A percentile compares a stretch with the other conserved stretches of the same genome.
Evolutionary conservation across 1,140 invertebrate species (phyloP).

Genomic region (Drosophila mojavensis): DNA sequence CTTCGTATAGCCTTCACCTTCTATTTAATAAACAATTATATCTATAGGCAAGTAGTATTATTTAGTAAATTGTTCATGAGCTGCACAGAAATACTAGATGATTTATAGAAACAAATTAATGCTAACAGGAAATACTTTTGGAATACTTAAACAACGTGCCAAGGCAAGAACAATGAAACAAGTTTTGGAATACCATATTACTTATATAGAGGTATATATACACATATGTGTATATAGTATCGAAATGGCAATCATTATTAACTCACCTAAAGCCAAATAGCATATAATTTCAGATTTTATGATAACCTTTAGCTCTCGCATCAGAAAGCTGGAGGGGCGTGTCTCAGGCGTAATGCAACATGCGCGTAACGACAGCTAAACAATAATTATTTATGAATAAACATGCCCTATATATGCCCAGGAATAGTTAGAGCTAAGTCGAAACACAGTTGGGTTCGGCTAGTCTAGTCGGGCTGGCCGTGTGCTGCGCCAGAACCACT

Average conservation of each 20-base stretch:
- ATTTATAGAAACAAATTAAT: not conserved
- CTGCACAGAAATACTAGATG: not conserved
- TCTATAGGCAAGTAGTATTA: too few relatives aligned
- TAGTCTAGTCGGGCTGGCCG: too few relatives aligned
- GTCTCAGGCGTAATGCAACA: conserved; percentile 33
- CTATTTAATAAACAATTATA: too few relatives aligned
- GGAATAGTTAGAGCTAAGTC: not conserved
- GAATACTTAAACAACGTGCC: too few relatives aligned
- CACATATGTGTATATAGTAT: conserved; percentile 1
- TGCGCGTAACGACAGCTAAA: conserved; percentile 23
- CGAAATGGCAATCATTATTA: conserved; percentile 13
- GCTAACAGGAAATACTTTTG: not conserved
- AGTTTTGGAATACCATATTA: too few relatives aligned
- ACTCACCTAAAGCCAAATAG: conserved; percentile 10
- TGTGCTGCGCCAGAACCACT: too few relatives aligned
- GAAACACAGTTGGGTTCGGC: not conserved
- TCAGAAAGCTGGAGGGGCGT: not conserved
- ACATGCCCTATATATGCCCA: not conserved
- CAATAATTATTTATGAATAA: conserved; percentile 27
- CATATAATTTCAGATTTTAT: conserved; percentile 5
- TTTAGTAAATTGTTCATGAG: too few relatives aligned
- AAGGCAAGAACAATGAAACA: too few relatives aligned
- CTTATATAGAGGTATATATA: not conserved
- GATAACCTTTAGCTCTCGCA: conserved; percentile 5
- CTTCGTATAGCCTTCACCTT: too few relatives aligned